Percentiles rank a stretch among this genome's conserved stretches.
Evolutionary conservation across 2,113 vertebrate species (phyloP).

Genomic region (Corydoras maculifer): DNA sequence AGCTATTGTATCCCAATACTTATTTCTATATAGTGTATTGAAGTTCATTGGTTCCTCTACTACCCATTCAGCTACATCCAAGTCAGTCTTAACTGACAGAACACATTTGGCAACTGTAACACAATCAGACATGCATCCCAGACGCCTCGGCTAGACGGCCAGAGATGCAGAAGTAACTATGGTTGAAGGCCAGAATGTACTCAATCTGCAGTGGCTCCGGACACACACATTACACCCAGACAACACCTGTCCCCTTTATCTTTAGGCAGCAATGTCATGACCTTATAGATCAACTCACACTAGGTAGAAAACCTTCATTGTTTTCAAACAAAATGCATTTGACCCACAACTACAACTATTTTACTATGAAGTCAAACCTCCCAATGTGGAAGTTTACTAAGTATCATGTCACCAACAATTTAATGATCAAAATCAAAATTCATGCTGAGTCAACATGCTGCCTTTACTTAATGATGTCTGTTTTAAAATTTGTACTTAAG

Average conservation of each 20-base stretch:
- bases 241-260: slow-evolving; percentile 31
- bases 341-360: slow-evolving; percentile 1
- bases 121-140: slow-evolving; percentile 27
- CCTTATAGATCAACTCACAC: slow-evolving; percentile 25
- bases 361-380: neutral
- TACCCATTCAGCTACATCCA: slow-evolving; percentile 11
- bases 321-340: neutral
- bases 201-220: slow-evolving; percentile 41
- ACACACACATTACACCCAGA: slow-evolving; percentile 40
- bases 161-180: slow-evolving; percentile 33
- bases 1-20: neutral
- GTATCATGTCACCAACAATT: neutral
- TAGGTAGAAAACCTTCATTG: slow-evolving; percentile 2
- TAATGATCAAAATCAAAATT: neutral
- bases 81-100: slow-evolving; percentile 12
- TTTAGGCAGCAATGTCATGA: slow-evolving; percentile 38
- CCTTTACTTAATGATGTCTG: no score
- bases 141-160: slow-evolving; percentile 47
- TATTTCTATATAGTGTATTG: neutral
- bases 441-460: no score
- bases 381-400: neutral
- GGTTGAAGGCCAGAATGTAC: slow-evolving; percentile 24
- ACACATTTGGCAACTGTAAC: slow-evolving; percentile 20
- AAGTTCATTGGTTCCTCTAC: no score
- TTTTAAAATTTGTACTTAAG: no score